These are phyloP conservation scores for Lepidochitona cinerea DNA, from an alignment of 2,888 invertebrate species.

Conservation along the genomic window DNA sequence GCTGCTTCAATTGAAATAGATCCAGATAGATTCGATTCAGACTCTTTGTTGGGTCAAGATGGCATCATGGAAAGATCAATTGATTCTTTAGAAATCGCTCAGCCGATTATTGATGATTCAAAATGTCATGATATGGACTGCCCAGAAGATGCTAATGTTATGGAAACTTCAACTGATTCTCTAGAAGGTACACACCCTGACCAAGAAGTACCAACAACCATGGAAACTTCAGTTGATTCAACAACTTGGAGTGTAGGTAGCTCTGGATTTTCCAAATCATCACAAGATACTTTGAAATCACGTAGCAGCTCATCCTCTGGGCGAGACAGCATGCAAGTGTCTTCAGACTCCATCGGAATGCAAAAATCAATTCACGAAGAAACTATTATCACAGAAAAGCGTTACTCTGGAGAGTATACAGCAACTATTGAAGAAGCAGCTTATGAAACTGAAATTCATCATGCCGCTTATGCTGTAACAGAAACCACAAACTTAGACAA, in stretches of 20 bases:
- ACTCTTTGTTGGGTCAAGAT: conserved; percentile 36
- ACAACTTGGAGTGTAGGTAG: conserved; percentile 56
- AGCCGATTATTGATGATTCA: background rate
- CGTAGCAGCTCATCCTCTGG: conserved; percentile 43
- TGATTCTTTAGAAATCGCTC: conserved; percentile 31
- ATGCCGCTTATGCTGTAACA: background rate
- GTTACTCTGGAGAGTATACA: background rate
- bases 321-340: conserved; percentile 64
- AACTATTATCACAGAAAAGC: background rate
- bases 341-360: conserved; percentile 62
- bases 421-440: background rate
- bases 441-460: conserved; percentile 7
- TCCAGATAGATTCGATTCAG: conserved; percentile 35
- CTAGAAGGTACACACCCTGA: conserved; percentile 34
- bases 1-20: conserved; percentile 35
- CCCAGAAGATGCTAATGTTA: conserved; percentile 34
- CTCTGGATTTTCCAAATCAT: conserved; percentile 55
- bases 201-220: conserved; percentile 22
- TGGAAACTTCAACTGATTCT: conserved; percentile 54
- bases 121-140: conserved; percentile 30
- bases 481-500: conserved; percentile 42
- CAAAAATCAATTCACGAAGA: conserved; percentile 14
- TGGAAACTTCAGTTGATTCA: conserved; percentile 47
- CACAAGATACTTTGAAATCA: conserved; percentile 55
- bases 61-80: conserved; percentile 37